Conservation (phyloP, 2,797 vertebrate species). For the Allobates femoralis region DNA sequence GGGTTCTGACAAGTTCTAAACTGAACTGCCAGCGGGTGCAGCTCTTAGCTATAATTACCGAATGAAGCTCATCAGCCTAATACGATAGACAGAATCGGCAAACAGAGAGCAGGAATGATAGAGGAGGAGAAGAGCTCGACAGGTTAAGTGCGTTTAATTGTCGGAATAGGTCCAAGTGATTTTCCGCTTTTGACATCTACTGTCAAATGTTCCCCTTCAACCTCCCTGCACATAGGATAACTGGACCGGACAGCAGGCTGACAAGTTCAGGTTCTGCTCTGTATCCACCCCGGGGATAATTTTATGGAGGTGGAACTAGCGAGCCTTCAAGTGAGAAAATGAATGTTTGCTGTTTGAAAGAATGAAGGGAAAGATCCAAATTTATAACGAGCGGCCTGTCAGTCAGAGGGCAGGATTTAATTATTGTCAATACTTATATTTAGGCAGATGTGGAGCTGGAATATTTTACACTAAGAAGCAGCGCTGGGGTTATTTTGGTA, state of each 20-base stretch:
- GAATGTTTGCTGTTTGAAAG: slow-evolving; percentile 61
- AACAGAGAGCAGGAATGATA: slow-evolving; percentile 5
- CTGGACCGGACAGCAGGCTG: slow-evolving; percentile 45
- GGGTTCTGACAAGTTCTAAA: slow-evolving; percentile 13
- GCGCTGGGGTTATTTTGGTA: background rate
- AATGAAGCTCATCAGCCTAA: slow-evolving; percentile 46
- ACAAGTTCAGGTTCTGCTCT: slow-evolving; percentile 35
- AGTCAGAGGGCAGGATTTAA: slow-evolving; percentile 57
- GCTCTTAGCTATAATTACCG: slow-evolving; percentile 58
- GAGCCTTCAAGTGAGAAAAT: slow-evolving; percentile 55
- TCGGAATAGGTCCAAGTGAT: slow-evolving; percentile 4
- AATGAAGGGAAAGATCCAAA: slow-evolving; percentile 48
- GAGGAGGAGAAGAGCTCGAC: slow-evolving; percentile 9
- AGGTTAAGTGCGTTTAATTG: slow-evolving; percentile 41
- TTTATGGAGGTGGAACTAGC: background rate
- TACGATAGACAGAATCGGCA: slow-evolving; percentile 45
- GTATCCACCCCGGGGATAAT: slow-evolving; percentile 56
- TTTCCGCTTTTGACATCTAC: slow-evolving; percentile 46
- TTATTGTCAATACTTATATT: slow-evolving; percentile 55
- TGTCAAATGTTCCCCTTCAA: slow-evolving; percentile 45
- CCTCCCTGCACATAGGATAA: background rate
- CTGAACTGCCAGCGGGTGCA: slow-evolving; percentile 30
- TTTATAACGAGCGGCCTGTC: slow-evolving; percentile 57
- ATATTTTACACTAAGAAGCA: slow-evolving; percentile 12
- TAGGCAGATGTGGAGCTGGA: background rate